Base-by-base conservation (phyloP, 1,140 invertebrate species). In the Chrysomallon squamiferum region DNA sequence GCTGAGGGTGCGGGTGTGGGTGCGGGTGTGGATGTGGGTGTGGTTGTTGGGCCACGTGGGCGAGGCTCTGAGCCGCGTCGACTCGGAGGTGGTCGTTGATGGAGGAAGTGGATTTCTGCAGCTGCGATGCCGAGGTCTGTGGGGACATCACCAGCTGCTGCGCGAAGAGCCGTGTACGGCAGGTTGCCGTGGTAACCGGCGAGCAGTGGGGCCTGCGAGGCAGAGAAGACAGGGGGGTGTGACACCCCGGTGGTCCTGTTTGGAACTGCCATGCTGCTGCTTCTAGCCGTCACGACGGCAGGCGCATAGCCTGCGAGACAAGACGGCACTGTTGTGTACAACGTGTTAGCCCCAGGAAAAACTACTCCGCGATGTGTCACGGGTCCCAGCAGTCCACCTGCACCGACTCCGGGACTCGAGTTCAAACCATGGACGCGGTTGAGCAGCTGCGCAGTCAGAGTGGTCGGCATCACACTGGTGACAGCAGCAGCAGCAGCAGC, bases 131-230 rank as follows among this genome's bases (percentile, higher is more conserved):
- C 3, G 50, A 30, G 29, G 50, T 54, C 50, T 54, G 50, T 30
- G 22, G 50, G 25, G 50, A 54, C 50, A 54, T 20, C 29, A 22
- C 50, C 29, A 54, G 25, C 18, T 54, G 50, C 29, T 54, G 50
- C 15, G 50, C 18, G 29, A n/a, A 54, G 50, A 27, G 50, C 50
- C 29, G 50, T 27, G 29, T 54, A 54, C 22, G 50, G 50, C n/a
- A 54, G 50, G 50, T 54, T 54, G 22, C 50, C 50, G 29, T 54
- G 50, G 29, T 54, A 54, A 54, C 50, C 50, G 25, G 50, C 50
- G 29, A 27, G 50, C 29, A 30, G 15, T 30, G 29, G 18, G 25
- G 22, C 50, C 50, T 54, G 50, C 18, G 50, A 54, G 29, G 22
- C 29, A 27, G 22, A 15, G 50, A 54, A 54, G 50, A 15, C 25